phyloP scores from a whole-genome alignment of 2,113 vertebrate species.

The Phycodurus eques region DNA sequence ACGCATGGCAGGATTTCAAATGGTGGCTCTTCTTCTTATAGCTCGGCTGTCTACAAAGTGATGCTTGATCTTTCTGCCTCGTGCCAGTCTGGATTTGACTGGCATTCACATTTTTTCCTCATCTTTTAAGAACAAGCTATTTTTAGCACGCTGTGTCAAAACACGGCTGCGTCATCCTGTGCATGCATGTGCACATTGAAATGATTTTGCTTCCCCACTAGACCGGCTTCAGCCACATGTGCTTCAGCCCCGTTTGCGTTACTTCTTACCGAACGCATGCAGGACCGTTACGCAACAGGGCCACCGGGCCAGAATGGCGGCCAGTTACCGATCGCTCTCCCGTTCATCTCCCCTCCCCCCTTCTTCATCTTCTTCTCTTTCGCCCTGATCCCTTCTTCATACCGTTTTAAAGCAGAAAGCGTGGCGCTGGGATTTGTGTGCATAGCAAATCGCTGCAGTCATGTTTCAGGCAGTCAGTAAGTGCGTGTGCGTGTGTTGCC shows the following conservation, averaged over 20 bases:
- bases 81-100: constrained; percentile 46
- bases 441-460: constrained; percentile 32
- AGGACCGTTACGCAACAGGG: constrained; percentile 55
- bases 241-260: constrained; percentile 41
- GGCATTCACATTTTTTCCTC: constrained; percentile 34
- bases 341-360: constrained; percentile 23
- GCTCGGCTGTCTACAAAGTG: constrained; percentile 14
- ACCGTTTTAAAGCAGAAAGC: constrained; percentile 31
- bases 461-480: constrained; percentile 22
- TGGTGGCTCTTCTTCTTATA: not conserved
- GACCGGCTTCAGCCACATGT: constrained; percentile 57
- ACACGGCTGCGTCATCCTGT: constrained; percentile 60
- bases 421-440: constrained; percentile 24
- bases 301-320: constrained; percentile 43
- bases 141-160: constrained; percentile 70
- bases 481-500: constrained; percentile 30
- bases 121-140: constrained; percentile 52
- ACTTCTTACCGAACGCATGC: constrained; percentile 50
- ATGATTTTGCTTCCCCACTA: constrained; percentile 56
- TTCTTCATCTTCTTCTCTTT: constrained; percentile 24
- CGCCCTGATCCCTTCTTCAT: constrained; percentile 2
- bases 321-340: constrained; percentile 46
- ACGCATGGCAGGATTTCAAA: constrained; percentile 34
- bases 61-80: constrained; percentile 16
- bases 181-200: constrained; percentile 56